Percentiles rank a stretch among this genome's conserved stretches.
phyloP scores from a whole-genome alignment of 2,113 vertebrate species.

The Ornithorhynchus anatinus region DNA sequence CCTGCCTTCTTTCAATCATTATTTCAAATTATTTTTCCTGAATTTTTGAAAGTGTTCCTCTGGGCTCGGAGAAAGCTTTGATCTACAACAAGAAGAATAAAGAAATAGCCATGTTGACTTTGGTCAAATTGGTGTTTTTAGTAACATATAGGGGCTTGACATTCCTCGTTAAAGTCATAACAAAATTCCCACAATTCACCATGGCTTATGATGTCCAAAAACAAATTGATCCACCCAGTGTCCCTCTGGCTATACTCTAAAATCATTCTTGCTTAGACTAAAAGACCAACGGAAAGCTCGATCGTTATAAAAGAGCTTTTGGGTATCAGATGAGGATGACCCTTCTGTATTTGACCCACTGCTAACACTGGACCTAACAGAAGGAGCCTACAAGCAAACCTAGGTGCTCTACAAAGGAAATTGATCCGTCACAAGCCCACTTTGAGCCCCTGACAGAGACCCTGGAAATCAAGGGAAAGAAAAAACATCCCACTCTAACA shows the following conservation, averaged over 20 bases:
- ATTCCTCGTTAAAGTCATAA: neutral
- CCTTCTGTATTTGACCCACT: neutral
- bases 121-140: neutral
- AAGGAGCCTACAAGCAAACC: neutral
- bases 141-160: neutral
- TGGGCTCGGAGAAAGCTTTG: neutral
- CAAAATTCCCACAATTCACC: constrained; percentile 1
- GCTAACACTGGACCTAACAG: neutral
- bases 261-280: neutral
- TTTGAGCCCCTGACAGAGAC: neutral
- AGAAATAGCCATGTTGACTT: neutral
- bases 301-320: neutral
- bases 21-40: neutral
- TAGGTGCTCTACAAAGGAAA: neutral
- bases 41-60: constrained; percentile 9
- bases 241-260: neutral
- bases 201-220: neutral
- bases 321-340: neutral
- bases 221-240: neutral
- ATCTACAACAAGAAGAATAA: neutral
- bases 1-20: neutral
- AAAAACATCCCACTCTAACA: neutral
- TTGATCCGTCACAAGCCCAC: neutral
- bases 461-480: neutral
- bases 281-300: neutral